A percentile compares a stretch with the other conserved stretches of the same genome.
These are phyloP conservation scores for Dicaeum eximium DNA, from an alignment of 2,113 vertebrate genomes.

Conservation along the genomic window DNA sequence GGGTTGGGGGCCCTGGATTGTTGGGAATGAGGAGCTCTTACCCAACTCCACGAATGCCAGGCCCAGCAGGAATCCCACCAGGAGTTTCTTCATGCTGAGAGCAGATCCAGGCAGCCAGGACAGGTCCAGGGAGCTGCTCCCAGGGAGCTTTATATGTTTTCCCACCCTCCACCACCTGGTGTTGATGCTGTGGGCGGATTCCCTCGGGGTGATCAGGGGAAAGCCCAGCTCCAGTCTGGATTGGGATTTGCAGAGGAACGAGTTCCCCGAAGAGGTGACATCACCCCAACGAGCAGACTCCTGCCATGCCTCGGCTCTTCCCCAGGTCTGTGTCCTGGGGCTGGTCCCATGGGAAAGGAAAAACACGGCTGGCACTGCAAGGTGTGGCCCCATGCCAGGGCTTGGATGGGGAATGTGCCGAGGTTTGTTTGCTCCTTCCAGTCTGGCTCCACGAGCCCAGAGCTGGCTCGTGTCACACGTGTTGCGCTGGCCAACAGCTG, in stretches of 20 bases:
- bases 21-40: neutral
- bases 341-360: constrained; percentile 2
- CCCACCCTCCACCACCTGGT: neutral
- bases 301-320: neutral
- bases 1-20: too few species aligned
- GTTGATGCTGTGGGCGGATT: constrained; percentile 40
- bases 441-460: neutral
- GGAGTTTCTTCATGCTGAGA: constrained; percentile 21
- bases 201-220: neutral
- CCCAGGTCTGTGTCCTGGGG: neutral
- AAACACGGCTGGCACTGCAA: neutral
- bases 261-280: constrained; percentile 12
- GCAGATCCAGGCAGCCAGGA: neutral
- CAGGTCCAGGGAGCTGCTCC: neutral
- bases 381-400: neutral
- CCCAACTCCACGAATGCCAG: neutral
- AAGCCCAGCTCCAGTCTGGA: constrained; percentile 5
- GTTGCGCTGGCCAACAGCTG: neutral
- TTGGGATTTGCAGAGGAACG: constrained; percentile 32
- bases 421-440: constrained; percentile 5
- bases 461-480: neutral
- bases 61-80: constrained; percentile 18
- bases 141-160: constrained; percentile 27
- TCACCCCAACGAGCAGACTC: neutral
- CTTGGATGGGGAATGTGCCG: constrained; percentile 6